Percentiles rank a stretch among this genome's conserved stretches.
These are phyloP conservation scores for Cacoxenus indagator DNA, from an alignment of 2,888 invertebrate species.

Conservation along the genomic window DNA sequence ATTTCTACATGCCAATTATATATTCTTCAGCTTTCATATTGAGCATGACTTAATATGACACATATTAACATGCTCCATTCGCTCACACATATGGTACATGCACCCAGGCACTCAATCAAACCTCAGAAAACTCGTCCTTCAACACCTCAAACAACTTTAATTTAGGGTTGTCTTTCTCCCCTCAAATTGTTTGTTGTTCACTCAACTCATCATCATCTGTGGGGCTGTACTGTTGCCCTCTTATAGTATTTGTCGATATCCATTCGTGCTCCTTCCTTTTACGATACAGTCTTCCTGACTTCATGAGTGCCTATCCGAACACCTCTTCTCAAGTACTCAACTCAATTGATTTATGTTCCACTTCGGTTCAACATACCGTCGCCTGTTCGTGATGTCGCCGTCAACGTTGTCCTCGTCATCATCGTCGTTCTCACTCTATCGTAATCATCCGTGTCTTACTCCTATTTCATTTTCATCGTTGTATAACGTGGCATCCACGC, in stretches of 20 bases:
- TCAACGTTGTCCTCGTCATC: neutral
- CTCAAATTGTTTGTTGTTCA: neutral
- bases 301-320: neutral
- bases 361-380: neutral
- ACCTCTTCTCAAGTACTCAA: neutral
- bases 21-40: too few relatives aligned
- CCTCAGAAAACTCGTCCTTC: too few relatives aligned
- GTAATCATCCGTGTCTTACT: too few relatives aligned
- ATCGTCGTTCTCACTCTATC: neutral
- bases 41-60: too few relatives aligned
- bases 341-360: neutral
- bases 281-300: neutral
- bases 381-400: neutral
- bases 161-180: neutral
- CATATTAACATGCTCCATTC: too few relatives aligned
- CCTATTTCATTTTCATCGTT: conserved; percentile 3
- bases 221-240: neutral
- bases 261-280: neutral
- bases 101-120: too few relatives aligned
- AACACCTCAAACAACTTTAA: too few relatives aligned
- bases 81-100: too few relatives aligned
- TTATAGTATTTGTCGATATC: conserved; percentile 8
- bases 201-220: neutral
- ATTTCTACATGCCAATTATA: too few relatives aligned
- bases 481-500: conserved; percentile 29